Base-by-base conservation (phyloP, 2,113 vertebrate species). In the Callipepla squamata region DNA sequence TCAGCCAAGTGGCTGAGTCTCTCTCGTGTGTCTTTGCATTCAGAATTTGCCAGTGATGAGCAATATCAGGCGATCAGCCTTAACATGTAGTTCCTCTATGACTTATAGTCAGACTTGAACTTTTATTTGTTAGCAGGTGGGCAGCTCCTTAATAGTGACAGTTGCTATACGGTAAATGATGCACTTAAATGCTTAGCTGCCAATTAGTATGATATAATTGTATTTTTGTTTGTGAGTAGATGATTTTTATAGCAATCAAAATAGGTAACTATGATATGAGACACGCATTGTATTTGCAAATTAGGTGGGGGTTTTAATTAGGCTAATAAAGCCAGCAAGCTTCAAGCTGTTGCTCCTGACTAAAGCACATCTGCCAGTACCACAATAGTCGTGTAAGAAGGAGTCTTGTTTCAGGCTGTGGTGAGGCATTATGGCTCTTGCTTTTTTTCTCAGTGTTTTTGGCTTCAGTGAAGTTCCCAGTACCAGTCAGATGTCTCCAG, bases 351-450 rank as follows among this genome's bases (percentile, higher is more conserved):
- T 77, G 13, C 36, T 68, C 12, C 9, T 3, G 9, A 6, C 59
- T 38, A 42, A 44, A 44, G 36, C 26, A 20, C 2, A 2, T 86
- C 38, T 67, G 32, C 73, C 17, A 42, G 38, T 42, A 45, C 30
- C 72, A 23, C 30, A 14, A 0, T 1, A 70, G 50, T 44, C 2
- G 0, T n/a, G 55, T 18, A 30, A 55, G 51, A 78, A 19, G 53
- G 23, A 79, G 17, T 30, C 23, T 53, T 83, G 30, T 10, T 42
- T 73, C 86, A 13, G 14, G 19, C 50, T 89, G 26, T 42, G 14
- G 16, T 7, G 36, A 26, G 6, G 40, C 40, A 40, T 92, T 44
- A 42, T 66, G 38, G 32, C 28, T 74, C 21, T 78, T 80, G 65
- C 57, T 74, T 94, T 83, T 38, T 38, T 66, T 4, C n/a, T 69